Evolutionary conservation across 2,888 invertebrate genomes (phyloP), one percentile per base, ranked within the genome.

Genomic region (Crocallis elinguaria): DNA sequence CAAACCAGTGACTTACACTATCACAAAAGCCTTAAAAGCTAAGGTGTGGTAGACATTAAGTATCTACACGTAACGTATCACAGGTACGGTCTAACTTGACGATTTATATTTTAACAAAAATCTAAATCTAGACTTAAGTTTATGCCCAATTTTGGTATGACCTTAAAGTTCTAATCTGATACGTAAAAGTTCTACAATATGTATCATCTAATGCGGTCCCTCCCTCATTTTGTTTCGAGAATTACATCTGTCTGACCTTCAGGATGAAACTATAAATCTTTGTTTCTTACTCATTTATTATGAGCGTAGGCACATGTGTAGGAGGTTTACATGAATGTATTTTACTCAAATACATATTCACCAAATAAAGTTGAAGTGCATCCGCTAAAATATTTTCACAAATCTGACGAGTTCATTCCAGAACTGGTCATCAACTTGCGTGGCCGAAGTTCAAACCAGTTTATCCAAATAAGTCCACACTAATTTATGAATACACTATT

Each of bases 181-280:
- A 39, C 37, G 29, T 41, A 33, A 38, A 41, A 48, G 39, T 55
- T 12, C 21, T 41, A 41, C 43, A 55, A 55, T 32, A 64, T 53
- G 45, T 54, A 54, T 58, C 57, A 60, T 60, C 29, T 39, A 32
- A 8, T 58, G 59, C 58, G 60, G 56, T 57, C 49, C 56, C 38
- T 57, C 49, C 56, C 38, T 51, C 48, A 39, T 49, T 49, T 61
- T 58, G 60, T 63, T 61, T 59, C 35, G 19, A 41, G 58, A 65
- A 56, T 54, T 59, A 63, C 60, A 76, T 77, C 69, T 68, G 55
- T 49, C 64, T 62, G 71, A 71, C 72, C 75, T 77, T 76, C 71
- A 68, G 53, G 50, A 60, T 48, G 60, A 45, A 66, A 71, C 65
- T 69, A 75, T 69, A 73, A 66, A 63, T 73, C 67, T 67, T 57